Evolutionary conservation across 92 coral and sea anemone species (phyloP).

Genomic region (Pocillopora meandrina): DNA sequence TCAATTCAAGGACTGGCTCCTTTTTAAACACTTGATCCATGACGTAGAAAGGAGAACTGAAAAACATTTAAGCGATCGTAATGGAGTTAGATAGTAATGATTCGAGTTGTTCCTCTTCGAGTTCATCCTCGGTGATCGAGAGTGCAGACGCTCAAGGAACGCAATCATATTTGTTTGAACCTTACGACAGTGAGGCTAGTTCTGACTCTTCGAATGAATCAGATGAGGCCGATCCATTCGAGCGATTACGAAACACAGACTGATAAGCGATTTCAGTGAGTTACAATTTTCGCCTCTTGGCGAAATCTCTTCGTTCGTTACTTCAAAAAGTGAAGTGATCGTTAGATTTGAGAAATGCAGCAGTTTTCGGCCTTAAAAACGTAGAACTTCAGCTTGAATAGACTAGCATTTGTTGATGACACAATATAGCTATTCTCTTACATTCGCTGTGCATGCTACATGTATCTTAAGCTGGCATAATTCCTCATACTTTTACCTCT

Average conservation of each 20-base stretch:
- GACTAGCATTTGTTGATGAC: too few relatives aligned
- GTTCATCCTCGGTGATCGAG: too few relatives aligned
- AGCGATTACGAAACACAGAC: conserved; percentile 8
- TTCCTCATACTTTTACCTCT: too few relatives aligned
- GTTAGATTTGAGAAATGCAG: too few relatives aligned
- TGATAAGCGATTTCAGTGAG: neutral
- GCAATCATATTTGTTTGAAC: conserved; percentile 3
- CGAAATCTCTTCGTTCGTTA: neutral
- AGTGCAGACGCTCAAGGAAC: neutral
- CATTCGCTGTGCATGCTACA: too few relatives aligned
- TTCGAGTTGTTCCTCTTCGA: neutral
- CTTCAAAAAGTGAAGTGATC: too few relatives aligned
- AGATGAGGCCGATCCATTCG: neutral
- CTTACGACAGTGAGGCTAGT: conserved; percentile 15
- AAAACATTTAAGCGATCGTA: too few relatives aligned
- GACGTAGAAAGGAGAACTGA: neutral
- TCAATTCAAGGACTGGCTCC: neutral
- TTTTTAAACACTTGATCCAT: neutral
- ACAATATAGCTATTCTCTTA: too few relatives aligned
- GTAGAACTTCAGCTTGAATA: too few relatives aligned
- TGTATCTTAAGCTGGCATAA: too few relatives aligned
- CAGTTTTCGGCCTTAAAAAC: too few relatives aligned
- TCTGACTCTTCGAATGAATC: neutral
- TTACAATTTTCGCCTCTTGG: neutral
- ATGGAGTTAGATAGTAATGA: too few relatives aligned